Conservation (phyloP, 2,888 invertebrate genomes). For the Habroteleia sp. region DNA sequence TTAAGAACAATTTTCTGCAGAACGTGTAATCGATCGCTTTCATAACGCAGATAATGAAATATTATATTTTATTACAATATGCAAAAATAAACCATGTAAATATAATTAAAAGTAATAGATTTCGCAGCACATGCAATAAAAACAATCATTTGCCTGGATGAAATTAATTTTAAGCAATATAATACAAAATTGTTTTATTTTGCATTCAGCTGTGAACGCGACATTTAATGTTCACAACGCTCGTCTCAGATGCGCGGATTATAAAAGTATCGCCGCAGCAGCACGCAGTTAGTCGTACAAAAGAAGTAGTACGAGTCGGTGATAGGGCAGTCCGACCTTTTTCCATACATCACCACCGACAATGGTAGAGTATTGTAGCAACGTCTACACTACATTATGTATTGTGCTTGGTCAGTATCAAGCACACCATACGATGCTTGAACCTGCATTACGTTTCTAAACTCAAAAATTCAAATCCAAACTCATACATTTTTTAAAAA, state of each 20-base stretch:
- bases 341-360: slow-evolving; percentile 67
- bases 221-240: slow-evolving; percentile 29
- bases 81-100: too few species aligned
- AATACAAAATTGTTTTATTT: background rate
- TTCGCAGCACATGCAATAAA: too few species aligned
- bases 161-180: too few species aligned
- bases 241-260: slow-evolving; percentile 46
- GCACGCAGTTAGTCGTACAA: slow-evolving; percentile 47
- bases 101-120: too few species aligned
- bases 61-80: too few species aligned
- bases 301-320: slow-evolving; percentile 63
- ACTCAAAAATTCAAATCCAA: too few species aligned
- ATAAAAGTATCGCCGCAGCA: slow-evolving; percentile 48
- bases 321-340: slow-evolving; percentile 63
- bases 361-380: slow-evolving; percentile 57
- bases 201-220: slow-evolving; percentile 28
- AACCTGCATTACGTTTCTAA: slow-evolving; percentile 35
- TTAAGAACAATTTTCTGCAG: too few species aligned
- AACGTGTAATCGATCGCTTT: too few species aligned
- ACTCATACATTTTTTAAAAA: too few species aligned
- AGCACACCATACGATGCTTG: slow-evolving; percentile 15
- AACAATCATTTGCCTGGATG: too few species aligned
- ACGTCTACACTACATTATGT: slow-evolving; percentile 45
- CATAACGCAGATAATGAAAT: too few species aligned
- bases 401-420: slow-evolving; percentile 46